Evolutionary conservation across 2,797 vertebrate species (phyloP), one percentile per base, ranked within the genome.

Genomic region (Moxostoma hubbsi): DNA sequence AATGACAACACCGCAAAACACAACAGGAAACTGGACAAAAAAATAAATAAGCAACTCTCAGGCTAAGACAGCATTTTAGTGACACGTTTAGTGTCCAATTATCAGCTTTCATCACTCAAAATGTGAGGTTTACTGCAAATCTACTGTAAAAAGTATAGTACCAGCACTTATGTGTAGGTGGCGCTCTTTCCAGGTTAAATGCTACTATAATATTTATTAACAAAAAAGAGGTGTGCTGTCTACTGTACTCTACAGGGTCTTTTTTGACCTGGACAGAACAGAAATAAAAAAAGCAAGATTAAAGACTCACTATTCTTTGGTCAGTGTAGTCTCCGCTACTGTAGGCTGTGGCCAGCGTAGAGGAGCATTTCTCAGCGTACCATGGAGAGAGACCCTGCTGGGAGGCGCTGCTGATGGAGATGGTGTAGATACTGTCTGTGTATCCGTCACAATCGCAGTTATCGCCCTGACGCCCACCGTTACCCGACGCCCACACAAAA

Each of bases 361-460:
- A 99, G 61, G 98, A 99, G 85, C 97, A 99, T 90, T 99, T 99
- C 93, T 99, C 98, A 3, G 97, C 98, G 0, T 99, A 98, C 98
- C 98, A 99, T 0, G 97, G 98, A 10, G 97, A 98, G 76, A 96
- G 90, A 73, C 98, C 98, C 93, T 98, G 97, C 90, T 99, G 97
- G 0, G 98, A 99, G 18, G 97, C 98, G 0, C 97, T 98, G 93
- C 97, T 99, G 90, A 99, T 98, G 79, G 97, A 98, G 91, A 99
- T 94, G 59, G 97, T 99, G 91, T 95, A 99, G 90, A 99, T 96
- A 87, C 98, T 99, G 84, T 99, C 98, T 0, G 97, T 99, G 91
- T 99, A 99, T 57, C 98, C 98, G 0, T 98, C 98, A 1, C 97
- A 99, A 90, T 99, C 98, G 73, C 97, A 99, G 89, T 98, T 98